phyloP scores from a whole-genome alignment of 2,888 invertebrate genomes.

The Nezara viridula region DNA sequence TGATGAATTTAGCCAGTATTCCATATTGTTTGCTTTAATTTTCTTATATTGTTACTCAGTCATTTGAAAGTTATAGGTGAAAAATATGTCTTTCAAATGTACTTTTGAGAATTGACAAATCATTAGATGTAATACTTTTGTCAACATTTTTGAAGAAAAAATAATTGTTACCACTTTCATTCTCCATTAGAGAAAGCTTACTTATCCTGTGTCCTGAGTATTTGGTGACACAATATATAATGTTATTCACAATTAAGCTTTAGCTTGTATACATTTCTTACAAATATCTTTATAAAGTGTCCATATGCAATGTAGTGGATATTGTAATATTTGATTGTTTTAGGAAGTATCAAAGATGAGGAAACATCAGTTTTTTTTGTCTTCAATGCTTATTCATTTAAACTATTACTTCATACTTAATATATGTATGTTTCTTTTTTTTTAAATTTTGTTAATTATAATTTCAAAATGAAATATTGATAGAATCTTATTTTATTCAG shows the following conservation, averaged over 20 bases:
- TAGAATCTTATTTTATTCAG: neutral
- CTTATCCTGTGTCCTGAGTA: neutral
- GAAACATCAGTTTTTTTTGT: neutral
- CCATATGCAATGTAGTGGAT: neutral
- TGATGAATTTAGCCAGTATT: neutral
- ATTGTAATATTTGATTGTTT: neutral
- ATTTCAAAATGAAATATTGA: neutral
- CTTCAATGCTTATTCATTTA: neutral
- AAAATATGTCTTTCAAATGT: neutral
- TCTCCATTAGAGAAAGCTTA: neutral
- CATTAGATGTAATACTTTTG: neutral
- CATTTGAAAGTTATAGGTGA: neutral
- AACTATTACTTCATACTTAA: neutral
- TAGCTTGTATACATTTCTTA: constrained; percentile 12
- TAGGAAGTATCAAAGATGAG: neutral
- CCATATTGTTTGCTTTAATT: neutral
- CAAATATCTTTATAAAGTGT: neutral
- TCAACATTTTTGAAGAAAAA: neutral
- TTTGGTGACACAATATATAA: neutral
- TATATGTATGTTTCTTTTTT: no score
- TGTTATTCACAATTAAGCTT: neutral
- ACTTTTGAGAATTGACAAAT: neutral
- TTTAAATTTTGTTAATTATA: neutral
- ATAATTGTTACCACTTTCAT: neutral
- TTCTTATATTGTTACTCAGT: neutral